These are phyloP conservation scores for Elaphurus davidianus DNA, from an alignment of 2,113 vertebrate genomes.

Conservation along the genomic window DNA sequence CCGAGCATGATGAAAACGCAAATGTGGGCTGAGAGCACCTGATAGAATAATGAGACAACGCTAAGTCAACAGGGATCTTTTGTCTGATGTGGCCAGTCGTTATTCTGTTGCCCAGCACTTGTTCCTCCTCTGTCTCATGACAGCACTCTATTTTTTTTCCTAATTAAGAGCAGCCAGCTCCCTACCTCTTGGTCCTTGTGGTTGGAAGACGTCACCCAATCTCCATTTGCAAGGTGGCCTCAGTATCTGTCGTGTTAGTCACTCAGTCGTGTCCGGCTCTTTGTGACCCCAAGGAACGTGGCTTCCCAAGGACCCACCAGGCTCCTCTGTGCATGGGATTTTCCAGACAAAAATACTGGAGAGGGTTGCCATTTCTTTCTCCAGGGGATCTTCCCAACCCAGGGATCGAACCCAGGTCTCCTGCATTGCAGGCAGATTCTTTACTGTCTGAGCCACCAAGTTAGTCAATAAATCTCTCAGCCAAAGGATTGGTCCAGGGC, in stretches of 20 bases:
- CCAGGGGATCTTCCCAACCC: background rate
- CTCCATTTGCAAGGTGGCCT: background rate
- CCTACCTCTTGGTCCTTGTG: background rate
- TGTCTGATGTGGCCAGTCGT: background rate
- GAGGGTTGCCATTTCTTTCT: background rate
- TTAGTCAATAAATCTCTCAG: background rate
- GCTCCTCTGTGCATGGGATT: background rate
- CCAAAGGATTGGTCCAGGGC: background rate
- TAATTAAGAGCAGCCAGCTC: background rate
- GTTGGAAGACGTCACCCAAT: background rate
- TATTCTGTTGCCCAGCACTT: background rate
- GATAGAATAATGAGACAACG: background rate
- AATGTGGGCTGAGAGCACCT: accelerated
- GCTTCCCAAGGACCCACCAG: background rate
- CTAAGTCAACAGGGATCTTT: background rate
- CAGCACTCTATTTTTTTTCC: background rate
- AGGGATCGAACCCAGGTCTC: background rate
- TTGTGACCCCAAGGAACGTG: background rate
- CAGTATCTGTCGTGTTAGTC: background rate
- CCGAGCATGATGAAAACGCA: background rate
- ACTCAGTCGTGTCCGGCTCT: accelerated
- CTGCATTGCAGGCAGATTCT: background rate
- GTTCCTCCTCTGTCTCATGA: background rate
- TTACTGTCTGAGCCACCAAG: background rate
- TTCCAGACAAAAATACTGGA: background rate